Conservation (phyloP, 2,888 invertebrate species). For the Mystacides longicornis region DNA sequence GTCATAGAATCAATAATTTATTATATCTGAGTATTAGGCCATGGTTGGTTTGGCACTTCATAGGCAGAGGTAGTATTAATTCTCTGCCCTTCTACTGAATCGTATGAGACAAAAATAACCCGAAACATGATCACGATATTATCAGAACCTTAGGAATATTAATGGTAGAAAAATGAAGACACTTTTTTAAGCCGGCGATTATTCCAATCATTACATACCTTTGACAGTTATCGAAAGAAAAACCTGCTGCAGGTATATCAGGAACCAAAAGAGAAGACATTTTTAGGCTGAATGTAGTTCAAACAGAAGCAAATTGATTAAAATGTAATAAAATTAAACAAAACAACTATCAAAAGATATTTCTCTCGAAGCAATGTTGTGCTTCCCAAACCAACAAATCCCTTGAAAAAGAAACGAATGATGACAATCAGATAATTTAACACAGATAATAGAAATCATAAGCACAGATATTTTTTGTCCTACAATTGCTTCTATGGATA, state of each 20-base stretch:
- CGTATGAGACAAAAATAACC: no score
- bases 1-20: neutral
- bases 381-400: neutral
- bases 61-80: neutral
- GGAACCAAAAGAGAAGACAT: constrained; percentile 63
- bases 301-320: neutral
- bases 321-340: neutral
- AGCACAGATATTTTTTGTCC: neutral
- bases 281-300: neutral
- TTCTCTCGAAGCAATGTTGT: neutral
- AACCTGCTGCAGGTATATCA: constrained; percentile 65
- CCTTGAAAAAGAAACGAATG: neutral
- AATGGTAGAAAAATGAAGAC: neutral
- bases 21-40: neutral
- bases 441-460: neutral
- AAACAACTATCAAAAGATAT: neutral
- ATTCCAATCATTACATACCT: no score
- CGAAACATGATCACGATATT: neutral
- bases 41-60: neutral
- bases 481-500: neutral
- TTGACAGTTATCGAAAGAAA: constrained; percentile 77
- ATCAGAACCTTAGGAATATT: neutral
- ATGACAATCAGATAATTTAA: neutral
- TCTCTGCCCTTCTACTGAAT: no score
- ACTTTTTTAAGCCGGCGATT: neutral